Base-by-base conservation (phyloP, 2,797 vertebrate genomes). In the Arrhamphus sclerolepis region DNA sequence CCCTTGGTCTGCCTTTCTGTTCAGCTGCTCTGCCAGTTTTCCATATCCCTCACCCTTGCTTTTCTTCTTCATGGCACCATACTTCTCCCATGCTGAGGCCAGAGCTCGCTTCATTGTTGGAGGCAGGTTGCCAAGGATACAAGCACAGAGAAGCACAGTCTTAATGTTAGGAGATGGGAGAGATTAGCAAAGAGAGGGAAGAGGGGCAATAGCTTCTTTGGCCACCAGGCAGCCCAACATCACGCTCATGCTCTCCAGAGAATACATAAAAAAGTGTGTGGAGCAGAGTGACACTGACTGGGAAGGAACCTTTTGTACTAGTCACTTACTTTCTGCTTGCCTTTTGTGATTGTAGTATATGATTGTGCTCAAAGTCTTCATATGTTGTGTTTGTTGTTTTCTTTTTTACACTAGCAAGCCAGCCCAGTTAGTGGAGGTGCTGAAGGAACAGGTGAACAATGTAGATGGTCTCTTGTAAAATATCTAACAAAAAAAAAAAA, bases 71-170 rank as follows among this genome's bases (percentile, higher is more conserved):
- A 51, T 85, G 74, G 82, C 84, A 80, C 84, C 48, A 43, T 73
- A 59, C 80, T 81, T 77, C 87, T 88, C 83, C 74, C 78, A 84
- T 85, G 74, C 83, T 84, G 84, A 84, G 83, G 82, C 75, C 78
- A 82, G 77, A 84, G 79, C 84, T 82, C 77, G 77, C 79, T 74
- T 78, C 83, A 83, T 91, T 88, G 81, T 87, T 89, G 83, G 78
- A 89, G 78, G 88, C 87, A 91, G 83, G 91, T 92, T 92, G 87
- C 91, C 90, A 91, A 89, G 91, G 91, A 89, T 93, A 92, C 86
- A 69, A 83, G 86, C 81, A 72, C 81, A 87, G 72, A 86, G 85
- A 87, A 73, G 74, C 81, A 80, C 81, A 87, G 86, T 85, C 85
- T 89, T 88, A 80, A 86, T 85, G 84, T 84, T 89, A 81, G 75